Conservation (phyloP, 2,888 invertebrate genomes). For the Cataglyphis cursor region DNA sequence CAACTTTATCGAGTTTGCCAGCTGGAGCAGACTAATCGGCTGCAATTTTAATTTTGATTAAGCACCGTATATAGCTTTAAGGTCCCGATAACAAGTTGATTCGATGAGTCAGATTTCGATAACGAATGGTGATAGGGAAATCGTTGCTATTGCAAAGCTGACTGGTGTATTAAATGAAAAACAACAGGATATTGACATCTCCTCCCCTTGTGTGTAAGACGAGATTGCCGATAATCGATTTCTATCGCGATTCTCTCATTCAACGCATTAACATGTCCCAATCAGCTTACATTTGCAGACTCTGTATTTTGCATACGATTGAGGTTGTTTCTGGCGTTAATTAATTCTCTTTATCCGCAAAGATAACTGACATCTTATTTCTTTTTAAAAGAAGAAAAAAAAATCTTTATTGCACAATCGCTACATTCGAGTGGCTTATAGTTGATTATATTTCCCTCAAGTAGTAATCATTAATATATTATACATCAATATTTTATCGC, state of each 20-base stretch:
- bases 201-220: conserved; percentile 14
- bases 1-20: conserved; percentile 4
- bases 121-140: neutral
- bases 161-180: conserved; percentile 7
- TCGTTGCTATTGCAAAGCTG: conserved; percentile 4
- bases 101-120: conserved; percentile 6
- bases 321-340: neutral
- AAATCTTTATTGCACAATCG: neutral
- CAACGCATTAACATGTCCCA: conserved; percentile 25
- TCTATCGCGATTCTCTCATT: conserved; percentile 21
- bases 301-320: conserved; percentile 29
- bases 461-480: neutral
- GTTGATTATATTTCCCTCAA: neutral
- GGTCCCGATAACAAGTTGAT: conserved; percentile 5
- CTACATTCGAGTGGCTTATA: neutral
- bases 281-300: conserved; percentile 15
- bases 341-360: neutral
- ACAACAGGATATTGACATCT: conserved; percentile 62
- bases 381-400: neutral
- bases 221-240: conserved; percentile 56
- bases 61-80: neutral
- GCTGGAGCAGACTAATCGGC: neutral
- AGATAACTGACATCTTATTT: neutral
- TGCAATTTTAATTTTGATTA: conserved; percentile 12
- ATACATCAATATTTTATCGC: neutral